Evolutionary conservation across 2,797 vertebrate genomes (phyloP).

Genomic region (Sebastes nivosus): DNA sequence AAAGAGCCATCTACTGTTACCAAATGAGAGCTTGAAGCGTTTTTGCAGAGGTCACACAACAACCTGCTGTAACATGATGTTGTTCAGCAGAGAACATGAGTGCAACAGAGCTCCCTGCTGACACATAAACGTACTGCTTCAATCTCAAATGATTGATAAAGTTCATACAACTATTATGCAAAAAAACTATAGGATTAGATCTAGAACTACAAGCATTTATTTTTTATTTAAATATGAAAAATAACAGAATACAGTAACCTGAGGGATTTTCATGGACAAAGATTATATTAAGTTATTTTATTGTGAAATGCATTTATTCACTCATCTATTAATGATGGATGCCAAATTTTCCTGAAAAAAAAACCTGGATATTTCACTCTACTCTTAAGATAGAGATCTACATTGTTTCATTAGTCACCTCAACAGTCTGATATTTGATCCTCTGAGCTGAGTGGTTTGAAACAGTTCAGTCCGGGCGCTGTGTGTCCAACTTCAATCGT

Average conservation of each 20-base stretch:
- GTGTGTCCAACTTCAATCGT: background rate
- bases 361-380: background rate
- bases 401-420: background rate
- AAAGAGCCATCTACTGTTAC: background rate
- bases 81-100: background rate
- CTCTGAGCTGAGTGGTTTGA: background rate
- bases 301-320: background rate
- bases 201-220: background rate
- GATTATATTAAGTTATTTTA: background rate
- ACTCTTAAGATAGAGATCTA: background rate
- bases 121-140: conserved; percentile 14
- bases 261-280: background rate
- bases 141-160: background rate
- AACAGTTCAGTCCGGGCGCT: background rate
- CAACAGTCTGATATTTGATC: background rate
- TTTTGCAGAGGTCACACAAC: background rate
- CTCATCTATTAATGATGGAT: background rate
- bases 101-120: conserved; percentile 47
- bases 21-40: background rate
- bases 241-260: background rate
- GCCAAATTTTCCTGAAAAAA: background rate
- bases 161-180: background rate
- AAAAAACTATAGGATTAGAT: background rate
- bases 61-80: background rate
- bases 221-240: background rate